Evolutionary conservation across 2,888 invertebrate species (phyloP).

Genomic region (Sinotaia quadrata): DNA sequence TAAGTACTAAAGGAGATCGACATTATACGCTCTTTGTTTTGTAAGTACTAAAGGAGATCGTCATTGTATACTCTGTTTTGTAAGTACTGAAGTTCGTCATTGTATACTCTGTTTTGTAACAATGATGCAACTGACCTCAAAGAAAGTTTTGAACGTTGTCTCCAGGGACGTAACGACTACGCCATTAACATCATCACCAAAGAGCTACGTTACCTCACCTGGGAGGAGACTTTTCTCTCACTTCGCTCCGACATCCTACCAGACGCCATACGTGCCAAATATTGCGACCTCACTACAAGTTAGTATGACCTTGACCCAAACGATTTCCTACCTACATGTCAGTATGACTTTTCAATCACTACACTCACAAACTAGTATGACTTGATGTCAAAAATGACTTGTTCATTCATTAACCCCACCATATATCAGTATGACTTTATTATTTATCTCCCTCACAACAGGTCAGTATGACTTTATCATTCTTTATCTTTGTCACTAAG

Average conservation of each 20-base stretch:
- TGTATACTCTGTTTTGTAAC: too few species aligned
- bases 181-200: conserved; percentile 70
- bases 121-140: too few species aligned
- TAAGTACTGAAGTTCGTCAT: too few species aligned
- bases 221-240: conserved; percentile 71
- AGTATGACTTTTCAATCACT: not conserved
- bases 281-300: conserved; percentile 72
- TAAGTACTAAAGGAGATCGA: too few species aligned
- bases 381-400: not conserved
- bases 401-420: not conserved
- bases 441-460: not conserved
- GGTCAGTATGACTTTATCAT: not conserved
- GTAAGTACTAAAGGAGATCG: too few species aligned
- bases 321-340: not conserved
- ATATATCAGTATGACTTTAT: too few species aligned
- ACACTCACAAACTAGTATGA: not conserved
- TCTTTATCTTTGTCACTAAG: too few species aligned
- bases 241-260: conserved; percentile 67
- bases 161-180: conserved; percentile 71
- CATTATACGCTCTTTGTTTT: too few species aligned
- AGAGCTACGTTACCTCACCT: conserved; percentile 69
- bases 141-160: too few species aligned
- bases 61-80: too few species aligned
- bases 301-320: conserved; percentile 30
- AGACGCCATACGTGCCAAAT: conserved; percentile 70